Evolutionary conservation across 2,113 vertebrate species (phyloP).

Genomic region (Ailurus styani): DNA sequence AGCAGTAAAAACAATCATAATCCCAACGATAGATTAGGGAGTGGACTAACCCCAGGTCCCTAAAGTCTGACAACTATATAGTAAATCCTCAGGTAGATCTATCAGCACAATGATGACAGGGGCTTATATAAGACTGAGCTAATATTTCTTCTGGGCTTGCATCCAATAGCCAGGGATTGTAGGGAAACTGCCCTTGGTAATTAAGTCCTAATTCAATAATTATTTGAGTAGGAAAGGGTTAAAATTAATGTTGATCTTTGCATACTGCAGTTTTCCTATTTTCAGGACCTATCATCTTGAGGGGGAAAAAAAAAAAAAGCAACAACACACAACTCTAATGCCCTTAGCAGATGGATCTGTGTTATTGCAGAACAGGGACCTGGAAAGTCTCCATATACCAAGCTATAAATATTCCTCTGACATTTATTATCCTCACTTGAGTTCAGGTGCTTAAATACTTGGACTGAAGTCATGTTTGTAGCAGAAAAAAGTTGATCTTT

Average conservation of each 20-base stretch:
- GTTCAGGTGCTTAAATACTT: conserved; percentile 96
- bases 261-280: conserved; percentile 81
- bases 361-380: conserved; percentile 91
- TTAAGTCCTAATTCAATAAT: conserved; percentile 80
- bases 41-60: conserved; percentile 45
- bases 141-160: conserved; percentile 62
- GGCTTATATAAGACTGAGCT: conserved; percentile 45
- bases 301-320: background rate
- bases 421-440: conserved; percentile 95
- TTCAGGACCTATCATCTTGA: conserved; percentile 80
- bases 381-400: conserved; percentile 94
- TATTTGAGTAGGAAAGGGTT: conserved; percentile 72
- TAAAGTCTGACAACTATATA: conserved; percentile 46
- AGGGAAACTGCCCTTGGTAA: conserved; percentile 52
- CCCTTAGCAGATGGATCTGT: conserved; percentile 92
- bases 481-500: conserved; percentile 79
- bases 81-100: conserved; percentile 65
- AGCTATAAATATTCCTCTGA: conserved; percentile 94
- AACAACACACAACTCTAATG: conserved; percentile 83
- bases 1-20: conserved; percentile 68
- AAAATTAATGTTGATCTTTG: conserved; percentile 66
- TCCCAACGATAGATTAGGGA: conserved; percentile 53
- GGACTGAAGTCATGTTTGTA: conserved; percentile 84
- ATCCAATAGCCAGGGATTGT: conserved; percentile 45
- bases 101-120: conserved; percentile 58